Evolutionary conservation across 2,888 invertebrate species (phyloP), one percentile per base, ranked within the genome.

Genomic region (Cinara cedri): DNA sequence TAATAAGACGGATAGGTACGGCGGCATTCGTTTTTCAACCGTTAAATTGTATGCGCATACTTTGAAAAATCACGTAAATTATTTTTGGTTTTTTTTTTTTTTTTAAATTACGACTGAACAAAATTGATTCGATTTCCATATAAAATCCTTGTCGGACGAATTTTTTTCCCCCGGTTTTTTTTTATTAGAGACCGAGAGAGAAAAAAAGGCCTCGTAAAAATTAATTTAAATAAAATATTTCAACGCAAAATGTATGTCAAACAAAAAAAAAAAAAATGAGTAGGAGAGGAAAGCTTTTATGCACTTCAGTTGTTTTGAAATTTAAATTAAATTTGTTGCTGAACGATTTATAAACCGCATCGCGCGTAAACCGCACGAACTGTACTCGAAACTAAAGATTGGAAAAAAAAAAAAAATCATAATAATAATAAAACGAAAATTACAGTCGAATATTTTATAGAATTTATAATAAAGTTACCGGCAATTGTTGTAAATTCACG

Each of bases 251-350:
- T n/a, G 24, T 14, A 19, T 42, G 55, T 51, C 26, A 34, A 70
- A 54, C 14, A n/a, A 49, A 19, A 46, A 19, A 34, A 70, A 55
- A 3, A 42, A 54, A 21, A 49, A n/a, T n/a, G n/a, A n/a, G 34
- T 3, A 6, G 34, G 34, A 6, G 34, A 6, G 34, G 3, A 49
- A 66, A 24, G 63, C 14, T 70, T 19, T 2, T 51, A 13, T 21
- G 1, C 21, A 10, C 55, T n/a, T 1, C 16, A 24, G n/a, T 44
- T 13, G 55, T 71, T 71, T 24, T 44, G 16, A 55, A 24, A 44
- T 71, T 71, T 57, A 34, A 71, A 57, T 71, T 57, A n/a, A 71
- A 71, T 71, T 71, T 46, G 16, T 57, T 44, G 42, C n/a, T n/a
- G 11, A 72, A 72, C n/a, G 57, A n/a, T 46, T 21, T 19, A 54